A percentile compares a stretch with the other conserved stretches of the same genome.
These are phyloP conservation scores for Zaprionus gabonicus DNA, from an alignment of 1,140 invertebrate species.

Conservation along the genomic window DNA sequence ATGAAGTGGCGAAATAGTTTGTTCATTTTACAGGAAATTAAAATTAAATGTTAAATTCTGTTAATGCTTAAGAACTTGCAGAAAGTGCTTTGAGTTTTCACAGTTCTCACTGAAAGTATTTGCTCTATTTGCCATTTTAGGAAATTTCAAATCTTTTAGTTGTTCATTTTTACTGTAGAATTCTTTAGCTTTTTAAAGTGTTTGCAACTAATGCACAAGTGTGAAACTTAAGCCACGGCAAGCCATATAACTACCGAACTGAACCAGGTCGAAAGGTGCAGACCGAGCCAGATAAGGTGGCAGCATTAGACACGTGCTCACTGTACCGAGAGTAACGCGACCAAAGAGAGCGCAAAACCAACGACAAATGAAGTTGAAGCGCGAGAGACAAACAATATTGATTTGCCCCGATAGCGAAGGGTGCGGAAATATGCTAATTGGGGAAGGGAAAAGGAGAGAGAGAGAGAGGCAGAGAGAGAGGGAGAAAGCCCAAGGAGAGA, in stretches of 20 bases:
- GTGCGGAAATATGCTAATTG: slow-evolving; percentile 37
- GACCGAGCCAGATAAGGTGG: slow-evolving; percentile 10
- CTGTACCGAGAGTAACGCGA: neutral
- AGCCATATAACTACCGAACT: slow-evolving; percentile 53
- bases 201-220: neutral
- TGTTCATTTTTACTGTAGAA: neutral
- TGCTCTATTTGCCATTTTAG: neutral
- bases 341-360: slow-evolving; percentile 13
- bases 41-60: neutral
- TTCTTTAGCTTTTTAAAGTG: neutral
- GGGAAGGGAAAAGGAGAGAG: neutral
- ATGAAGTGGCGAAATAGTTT: neutral
- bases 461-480: too few species aligned
- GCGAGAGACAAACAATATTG: slow-evolving; percentile 21
- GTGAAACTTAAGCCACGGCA: slow-evolving; percentile 53
- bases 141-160: neutral
- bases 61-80: neutral
- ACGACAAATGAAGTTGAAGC: slow-evolving; percentile 22
- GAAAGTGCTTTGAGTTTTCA: neutral
- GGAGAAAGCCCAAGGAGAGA: too few species aligned
- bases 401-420: slow-evolving; percentile 11
- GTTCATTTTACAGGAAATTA: neutral
- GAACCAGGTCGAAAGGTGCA: slow-evolving; percentile 62
- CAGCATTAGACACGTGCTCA: neutral
- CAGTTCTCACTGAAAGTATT: neutral